Percentiles rank a stretch among this genome's conserved stretches.
These are phyloP conservation scores for Artibeus lituratus DNA, from an alignment of 2,797 vertebrate species.

Conservation along the genomic window DNA sequence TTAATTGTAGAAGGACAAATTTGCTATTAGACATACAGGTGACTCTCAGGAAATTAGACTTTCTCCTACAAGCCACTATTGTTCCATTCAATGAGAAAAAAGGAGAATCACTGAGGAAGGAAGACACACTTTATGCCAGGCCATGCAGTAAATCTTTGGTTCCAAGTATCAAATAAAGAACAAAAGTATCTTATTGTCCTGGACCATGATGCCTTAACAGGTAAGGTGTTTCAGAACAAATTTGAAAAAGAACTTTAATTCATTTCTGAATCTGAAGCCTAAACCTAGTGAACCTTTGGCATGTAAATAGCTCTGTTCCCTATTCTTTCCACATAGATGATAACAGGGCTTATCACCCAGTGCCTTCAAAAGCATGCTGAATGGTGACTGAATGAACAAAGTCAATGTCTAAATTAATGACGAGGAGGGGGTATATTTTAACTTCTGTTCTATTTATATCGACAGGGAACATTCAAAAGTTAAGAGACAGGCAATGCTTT, in stretches of 20 bases:
- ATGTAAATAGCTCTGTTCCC: background rate
- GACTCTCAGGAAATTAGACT: background rate
- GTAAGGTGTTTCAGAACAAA: background rate
- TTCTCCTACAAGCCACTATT: background rate
- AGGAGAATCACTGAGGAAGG: background rate
- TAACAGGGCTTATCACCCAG: background rate
- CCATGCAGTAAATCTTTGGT: background rate
- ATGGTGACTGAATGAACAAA: background rate
- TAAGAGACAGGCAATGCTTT: background rate
- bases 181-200: background rate
- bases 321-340: background rate
- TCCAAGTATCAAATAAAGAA: background rate
- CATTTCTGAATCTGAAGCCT: background rate
- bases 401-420: background rate
- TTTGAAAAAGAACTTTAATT: background rate
- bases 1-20: background rate
- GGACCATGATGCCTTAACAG: background rate
- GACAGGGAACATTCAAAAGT: background rate
- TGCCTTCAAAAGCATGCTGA: background rate
- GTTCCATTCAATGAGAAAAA: background rate
- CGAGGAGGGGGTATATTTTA: background rate
- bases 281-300: background rate
- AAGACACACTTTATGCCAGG: background rate
- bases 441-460: background rate
- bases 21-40: background rate